Percentiles rank a stretch among this genome's conserved stretches.
Conservation (phyloP, 1,140 invertebrate genomes). For the Callitettix versicolor region DNA sequence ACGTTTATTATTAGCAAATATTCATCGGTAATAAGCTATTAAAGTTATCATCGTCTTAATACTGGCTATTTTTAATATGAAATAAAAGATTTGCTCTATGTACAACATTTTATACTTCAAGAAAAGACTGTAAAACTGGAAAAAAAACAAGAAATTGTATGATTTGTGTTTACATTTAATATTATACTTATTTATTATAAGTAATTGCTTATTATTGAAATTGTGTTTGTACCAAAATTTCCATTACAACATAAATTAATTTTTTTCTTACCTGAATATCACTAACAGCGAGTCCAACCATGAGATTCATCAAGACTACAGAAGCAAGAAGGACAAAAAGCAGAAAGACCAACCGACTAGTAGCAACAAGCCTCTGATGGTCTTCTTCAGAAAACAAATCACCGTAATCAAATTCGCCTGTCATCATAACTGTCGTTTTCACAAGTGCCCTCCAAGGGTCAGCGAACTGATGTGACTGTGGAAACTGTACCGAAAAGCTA, state of each 20-base stretch:
- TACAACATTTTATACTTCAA: too few species aligned
- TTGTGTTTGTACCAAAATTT: background rate
- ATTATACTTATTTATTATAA: too few species aligned
- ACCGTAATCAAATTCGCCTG: slow-evolving; percentile 42
- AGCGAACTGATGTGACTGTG: slow-evolving; percentile 31
- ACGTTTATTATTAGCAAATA: too few species aligned
- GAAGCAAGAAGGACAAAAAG: slow-evolving; percentile 31
- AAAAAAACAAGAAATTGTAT: too few species aligned
- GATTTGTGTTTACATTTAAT: too few species aligned
- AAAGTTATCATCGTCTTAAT: too few species aligned
- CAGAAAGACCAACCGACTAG: slow-evolving; percentile 25
- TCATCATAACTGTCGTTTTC: slow-evolving; percentile 45
- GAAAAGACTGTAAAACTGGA: too few species aligned
- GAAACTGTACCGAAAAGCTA: slow-evolving; percentile 40
- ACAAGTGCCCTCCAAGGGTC: slow-evolving; percentile 35
- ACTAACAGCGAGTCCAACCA: slow-evolving; percentile 34
- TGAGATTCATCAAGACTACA: slow-evolving; percentile 34
- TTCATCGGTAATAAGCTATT: too few species aligned
- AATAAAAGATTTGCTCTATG: too few species aligned
- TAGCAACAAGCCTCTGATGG: slow-evolving; percentile 17
- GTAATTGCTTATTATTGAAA: too few species aligned
- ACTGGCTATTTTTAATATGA: too few species aligned
- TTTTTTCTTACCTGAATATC: slow-evolving; percentile 26
- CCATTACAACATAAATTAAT: slow-evolving; percentile 1
- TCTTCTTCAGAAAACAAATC: slow-evolving; percentile 28